These are phyloP conservation scores for Leucopsar rothschildi DNA, from an alignment of 2,113 vertebrate genomes.

Conservation along the genomic window DNA sequence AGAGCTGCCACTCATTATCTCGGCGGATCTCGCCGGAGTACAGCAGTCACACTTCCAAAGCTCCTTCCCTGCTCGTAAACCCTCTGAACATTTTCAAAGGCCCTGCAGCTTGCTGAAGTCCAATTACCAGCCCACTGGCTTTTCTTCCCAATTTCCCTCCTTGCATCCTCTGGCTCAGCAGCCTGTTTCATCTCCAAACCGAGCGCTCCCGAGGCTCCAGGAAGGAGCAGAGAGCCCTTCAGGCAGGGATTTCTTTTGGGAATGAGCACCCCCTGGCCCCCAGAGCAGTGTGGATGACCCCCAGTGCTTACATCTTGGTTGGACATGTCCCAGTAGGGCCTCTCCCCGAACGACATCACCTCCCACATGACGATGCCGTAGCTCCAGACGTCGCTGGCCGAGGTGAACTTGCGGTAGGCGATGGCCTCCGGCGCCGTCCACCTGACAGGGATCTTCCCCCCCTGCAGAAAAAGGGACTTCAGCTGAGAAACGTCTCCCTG, in stretches of 20 bases:
- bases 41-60: conserved; percentile 70
- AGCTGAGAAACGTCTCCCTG: background rate
- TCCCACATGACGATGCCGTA: conserved; percentile 86
- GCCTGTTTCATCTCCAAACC: conserved; percentile 62
- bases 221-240: background rate
- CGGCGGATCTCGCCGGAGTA: conserved; percentile 56
- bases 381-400: conserved; percentile 82
- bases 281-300: background rate
- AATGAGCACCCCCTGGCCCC: background rate
- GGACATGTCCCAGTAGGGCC: conserved; percentile 86
- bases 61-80: conserved; percentile 71
- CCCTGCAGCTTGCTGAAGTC: conserved; percentile 71
- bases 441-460: conserved; percentile 81
- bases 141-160: conserved; percentile 71
- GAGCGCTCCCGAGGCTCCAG: background rate
- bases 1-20: conserved; percentile 77
- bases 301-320: conserved; percentile 80
- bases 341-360: conserved; percentile 84
- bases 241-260: background rate
- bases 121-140: conserved; percentile 79
- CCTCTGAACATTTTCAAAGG: conserved; percentile 80
- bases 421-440: conserved; percentile 83
- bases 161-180: conserved; percentile 48
- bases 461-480: conserved; percentile 39
- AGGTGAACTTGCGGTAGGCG: conserved; percentile 83